Conservation (phyloP, 2,113 vertebrate genomes). For the Alosa alosa region DNA sequence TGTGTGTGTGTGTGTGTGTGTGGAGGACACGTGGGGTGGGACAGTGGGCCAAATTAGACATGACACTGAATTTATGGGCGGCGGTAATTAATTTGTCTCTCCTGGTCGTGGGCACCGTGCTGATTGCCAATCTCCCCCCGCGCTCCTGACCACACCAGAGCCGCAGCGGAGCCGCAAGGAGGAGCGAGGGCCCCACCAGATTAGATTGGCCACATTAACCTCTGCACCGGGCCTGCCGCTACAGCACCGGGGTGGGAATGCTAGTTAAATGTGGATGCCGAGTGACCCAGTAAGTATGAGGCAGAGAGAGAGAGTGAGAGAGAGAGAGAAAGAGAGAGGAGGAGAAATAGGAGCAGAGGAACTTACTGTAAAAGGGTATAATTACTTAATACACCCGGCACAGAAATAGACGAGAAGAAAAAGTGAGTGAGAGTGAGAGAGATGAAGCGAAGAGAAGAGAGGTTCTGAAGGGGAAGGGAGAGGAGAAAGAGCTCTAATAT, state of each 20-base stretch:
- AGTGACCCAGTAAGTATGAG: constrained; percentile 58
- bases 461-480: constrained; percentile 24
- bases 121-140: constrained; percentile 52
- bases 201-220: constrained; percentile 88
- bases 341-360: background rate
- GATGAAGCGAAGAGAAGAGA: constrained; percentile 38
- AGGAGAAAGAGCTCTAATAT: background rate
- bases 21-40: constrained; percentile 57
- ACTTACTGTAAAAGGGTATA: background rate
- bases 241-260: constrained; percentile 66
- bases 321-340: background rate
- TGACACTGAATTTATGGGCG: constrained; percentile 84
- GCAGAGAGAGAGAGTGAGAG: constrained; percentile 23
- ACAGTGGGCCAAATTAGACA: constrained; percentile 85
- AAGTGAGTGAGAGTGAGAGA: constrained; percentile 28
- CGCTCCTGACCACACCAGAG: background rate
- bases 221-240: constrained; percentile 81
- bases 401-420: background rate
- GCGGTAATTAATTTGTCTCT: constrained; percentile 88
- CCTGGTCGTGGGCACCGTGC: constrained; percentile 66
- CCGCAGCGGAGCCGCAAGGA: constrained; percentile 55
- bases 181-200: constrained; percentile 37
- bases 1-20: constrained; percentile 48
- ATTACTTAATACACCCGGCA: background rate
- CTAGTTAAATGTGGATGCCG: background rate